Base-by-base conservation (phyloP, 1,140 invertebrate genomes). In the Trachymyrmex cornetzi region DNA sequence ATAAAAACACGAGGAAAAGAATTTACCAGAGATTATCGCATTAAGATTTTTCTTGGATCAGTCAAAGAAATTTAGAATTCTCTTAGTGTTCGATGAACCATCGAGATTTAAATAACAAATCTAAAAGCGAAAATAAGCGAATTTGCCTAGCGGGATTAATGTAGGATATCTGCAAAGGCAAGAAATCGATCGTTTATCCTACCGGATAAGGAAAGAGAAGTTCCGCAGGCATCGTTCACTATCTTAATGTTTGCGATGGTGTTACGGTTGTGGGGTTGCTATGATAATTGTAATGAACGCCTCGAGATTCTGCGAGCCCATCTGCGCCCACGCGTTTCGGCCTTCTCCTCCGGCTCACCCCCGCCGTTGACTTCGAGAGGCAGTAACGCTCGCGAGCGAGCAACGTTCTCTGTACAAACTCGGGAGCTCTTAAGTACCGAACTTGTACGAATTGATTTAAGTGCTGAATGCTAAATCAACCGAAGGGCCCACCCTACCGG, bases 371-470 rank as follows among this genome's bases (percentile, higher is more conserved):
- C 88, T 93, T 92, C 85, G 89, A 92, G 91, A 94, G 84, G 77
- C 86, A 79, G 90, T 91, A 89, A 69, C 66, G 66, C 66, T 22
- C n/a, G 66, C 91, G 90, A 91, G 88, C 86, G 87, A 88, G 86
- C 69, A 90, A 87, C 85, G 88, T 92, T 89, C 87, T 91, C 92
- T 90, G 90, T 90, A 91, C 90, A 93, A 93, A 94, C 93, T 93
- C 93, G 90, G 90, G 93, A 94, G 93, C 94, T 93, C 93, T 94
- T 95, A 95, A 95, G 94, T 94, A 95, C 94, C 92, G 92, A 95
- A 95, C 94, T 95, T 95, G 94, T 94, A 93, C 93, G 94, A 95
- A 95, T 95, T 95, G 95, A 95, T 95, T 95, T 95, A 95, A 95
- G 94, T 94, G 94, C 94, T 95, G 94, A 95, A 95, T 95, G 94